Evolutionary conservation across 37 sponge, comb jelly and placozoan genomes (phyloP), one percentile per base, ranked within the genome.

Genomic region (Mnemiopsis leidyi): DNA sequence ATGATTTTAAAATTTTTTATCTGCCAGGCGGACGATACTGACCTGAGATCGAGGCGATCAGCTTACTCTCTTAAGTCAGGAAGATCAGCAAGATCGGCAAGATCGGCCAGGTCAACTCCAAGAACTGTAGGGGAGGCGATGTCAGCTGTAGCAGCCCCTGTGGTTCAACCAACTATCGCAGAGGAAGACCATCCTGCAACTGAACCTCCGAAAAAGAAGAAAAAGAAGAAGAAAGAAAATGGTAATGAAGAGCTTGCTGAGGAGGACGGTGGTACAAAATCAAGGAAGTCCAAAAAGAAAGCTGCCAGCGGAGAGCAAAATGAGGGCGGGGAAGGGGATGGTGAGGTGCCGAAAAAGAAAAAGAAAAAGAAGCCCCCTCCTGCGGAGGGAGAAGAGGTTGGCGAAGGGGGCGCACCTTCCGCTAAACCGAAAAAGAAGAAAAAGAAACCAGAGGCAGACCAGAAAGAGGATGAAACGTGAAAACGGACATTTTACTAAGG

Each of bases 391-490:
- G 75, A 28, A 18, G 75, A 28, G 7, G 75, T 13, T 28, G 75
- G 30, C 2, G 75, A 71, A 18, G 13, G 9, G 5, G 61, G 61
- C 5, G 61, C 5, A 48, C 61, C 61, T 18, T 48, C 61, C 5
- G 61, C 13, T 48, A 48, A 48, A 48, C 61, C 61, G n/a, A 71
- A 71, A 25, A 71, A 71, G 75, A 71, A 71, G 75, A 28, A 71
- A 71, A 5, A 71, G 75, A 71, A 71, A 71, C 75, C 75, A 71
- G 75, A 28, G 75, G 75, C 5, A 28, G 75, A 71, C 3, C 2
- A 28, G 21, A 28, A 71, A 18, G 75, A 71, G n/a, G 30, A 71
- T 3, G 30, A 71, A 28, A 71, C 25, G n/a, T 29, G 20, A 71
- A 28, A n/a, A n/a, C n/a, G n/a, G n/a, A n/a, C n/a, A n/a, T n/a